These are phyloP conservation scores for Temnothorax longispinosus DNA, from an alignment of 1,140 invertebrate genomes.

Conservation along the genomic window DNA sequence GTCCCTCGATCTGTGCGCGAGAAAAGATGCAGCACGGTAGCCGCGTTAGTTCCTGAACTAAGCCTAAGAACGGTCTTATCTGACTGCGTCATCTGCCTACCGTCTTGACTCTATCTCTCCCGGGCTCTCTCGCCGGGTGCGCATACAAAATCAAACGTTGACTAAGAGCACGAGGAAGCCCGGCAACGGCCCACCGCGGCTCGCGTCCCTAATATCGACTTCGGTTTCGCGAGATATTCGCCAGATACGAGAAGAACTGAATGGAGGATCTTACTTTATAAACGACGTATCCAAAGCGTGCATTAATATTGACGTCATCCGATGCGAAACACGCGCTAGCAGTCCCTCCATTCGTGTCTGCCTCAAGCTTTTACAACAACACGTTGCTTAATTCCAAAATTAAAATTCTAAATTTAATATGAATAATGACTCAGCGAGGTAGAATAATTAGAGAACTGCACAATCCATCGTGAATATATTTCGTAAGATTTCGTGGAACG, in stretches of 20 bases:
- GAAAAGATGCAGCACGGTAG: conserved; percentile 71
- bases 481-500: background rate
- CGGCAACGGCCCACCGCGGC: conserved; percentile 49
- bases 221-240: conserved; percentile 66
- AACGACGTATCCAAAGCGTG: conserved; percentile 34
- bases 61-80: conserved; percentile 79
- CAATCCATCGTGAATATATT: background rate
- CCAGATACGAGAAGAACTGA: conserved; percentile 47
- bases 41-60: conserved; percentile 71
- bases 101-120: conserved; percentile 72
- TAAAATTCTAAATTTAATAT: background rate
- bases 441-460: background rate
- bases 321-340: background rate
- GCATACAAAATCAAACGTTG: conserved; percentile 50
- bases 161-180: conserved; percentile 1
- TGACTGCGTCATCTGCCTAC: conserved; percentile 77
- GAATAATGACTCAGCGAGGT: background rate
- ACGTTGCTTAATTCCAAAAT: background rate
- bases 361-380: background rate
- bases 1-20: conserved; percentile 63
- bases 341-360: background rate
- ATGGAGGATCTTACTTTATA: conserved; percentile 31
- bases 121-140: conserved; percentile 11
- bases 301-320: conserved; percentile 31
- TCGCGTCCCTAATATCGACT: conserved; percentile 69